These are phyloP conservation scores for Acanthosepion lycidas DNA, from an alignment of 2,888 invertebrate genomes.

Conservation along the genomic window DNA sequence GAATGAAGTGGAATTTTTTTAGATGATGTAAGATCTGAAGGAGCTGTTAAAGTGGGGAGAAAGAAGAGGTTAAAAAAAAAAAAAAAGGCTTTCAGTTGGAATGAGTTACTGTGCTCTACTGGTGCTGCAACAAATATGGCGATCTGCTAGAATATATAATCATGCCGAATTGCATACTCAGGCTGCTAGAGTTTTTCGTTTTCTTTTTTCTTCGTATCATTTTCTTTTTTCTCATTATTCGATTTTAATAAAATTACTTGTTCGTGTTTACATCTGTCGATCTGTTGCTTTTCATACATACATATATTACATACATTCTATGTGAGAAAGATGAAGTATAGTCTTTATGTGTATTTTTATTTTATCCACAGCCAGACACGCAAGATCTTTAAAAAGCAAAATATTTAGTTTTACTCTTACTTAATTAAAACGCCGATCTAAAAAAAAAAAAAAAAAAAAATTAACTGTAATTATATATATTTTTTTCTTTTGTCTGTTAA, in stretches of 20 bases:
- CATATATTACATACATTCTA: no score
- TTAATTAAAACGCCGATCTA: not conserved
- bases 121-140: constrained; percentile 38
- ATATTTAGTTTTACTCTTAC: no score
- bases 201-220: not conserved
- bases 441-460: not conserved
- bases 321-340: not conserved
- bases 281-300: not conserved
- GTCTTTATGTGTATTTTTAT: not conserved
- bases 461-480: not conserved
- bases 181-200: not conserved
- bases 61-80: not conserved
- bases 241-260: not conserved
- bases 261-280: not conserved
- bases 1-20: not conserved
- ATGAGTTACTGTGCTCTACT: not conserved
- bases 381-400: no score
- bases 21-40: not conserved
- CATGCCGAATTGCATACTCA: not conserved
- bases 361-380: not conserved
- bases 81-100: not conserved
- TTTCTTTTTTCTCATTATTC: not conserved
- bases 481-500: not conserved
- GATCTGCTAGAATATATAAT: constrained; percentile 36
- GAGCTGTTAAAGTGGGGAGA: not conserved